Evolutionary conservation across 2,888 invertebrate species (phyloP).

Genomic region (Aspidiotus rigidus): DNA sequence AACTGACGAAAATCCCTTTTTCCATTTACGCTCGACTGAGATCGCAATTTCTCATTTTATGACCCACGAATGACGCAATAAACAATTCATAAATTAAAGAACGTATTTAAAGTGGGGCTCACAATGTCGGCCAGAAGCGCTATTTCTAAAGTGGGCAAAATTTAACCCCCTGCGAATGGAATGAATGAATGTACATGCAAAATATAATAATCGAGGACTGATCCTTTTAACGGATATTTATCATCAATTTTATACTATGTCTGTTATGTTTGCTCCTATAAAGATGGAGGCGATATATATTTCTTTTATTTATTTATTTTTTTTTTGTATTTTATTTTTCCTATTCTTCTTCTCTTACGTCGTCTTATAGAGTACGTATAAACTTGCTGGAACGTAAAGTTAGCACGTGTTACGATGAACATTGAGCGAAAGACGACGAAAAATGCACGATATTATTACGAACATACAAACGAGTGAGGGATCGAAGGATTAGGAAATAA

Average conservation of each 20-base stretch:
- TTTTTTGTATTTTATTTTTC: neutral
- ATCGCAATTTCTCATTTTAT: no score
- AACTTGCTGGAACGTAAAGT: slow-evolving; percentile 6
- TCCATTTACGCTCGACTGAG: no score
- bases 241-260: slow-evolving; percentile 10
- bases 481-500: slow-evolving; percentile 14
- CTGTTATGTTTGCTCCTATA: neutral
- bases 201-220: neutral
- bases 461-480: neutral
- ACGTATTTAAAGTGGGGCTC: no score
- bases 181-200: neutral
- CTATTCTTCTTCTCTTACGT: neutral
- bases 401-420: slow-evolving; percentile 13
- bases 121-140: no score
- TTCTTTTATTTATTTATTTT: neutral
- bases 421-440: neutral
- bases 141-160: no score
- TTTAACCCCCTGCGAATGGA: no score
- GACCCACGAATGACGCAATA: no score
- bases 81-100: no score
- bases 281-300: no score
- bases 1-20: no score
- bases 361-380: neutral
- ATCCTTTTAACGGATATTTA: slow-evolving; percentile 20
- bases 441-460: neutral